Conservation (phyloP, 2,888 invertebrate species). For the Pandemis heparana region DNA sequence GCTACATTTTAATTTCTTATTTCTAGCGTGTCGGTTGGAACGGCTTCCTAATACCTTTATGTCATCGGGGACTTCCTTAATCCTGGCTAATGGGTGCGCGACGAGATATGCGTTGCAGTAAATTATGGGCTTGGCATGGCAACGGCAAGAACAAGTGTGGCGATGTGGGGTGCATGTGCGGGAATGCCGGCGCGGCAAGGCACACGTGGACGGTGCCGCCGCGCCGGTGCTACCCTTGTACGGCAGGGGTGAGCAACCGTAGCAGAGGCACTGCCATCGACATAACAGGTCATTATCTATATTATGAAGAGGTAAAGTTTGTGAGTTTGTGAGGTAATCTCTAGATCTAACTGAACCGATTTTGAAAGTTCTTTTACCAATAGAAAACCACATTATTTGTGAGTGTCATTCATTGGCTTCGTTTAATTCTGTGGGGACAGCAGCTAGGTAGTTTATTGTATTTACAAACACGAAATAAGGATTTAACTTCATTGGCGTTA, state of each 20-base stretch:
- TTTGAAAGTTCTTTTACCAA: too few relatives aligned
- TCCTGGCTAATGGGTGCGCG: conserved; percentile 74
- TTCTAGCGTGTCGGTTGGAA: conserved; percentile 32
- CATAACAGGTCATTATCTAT: too few relatives aligned
- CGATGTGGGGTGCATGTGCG: conserved; percentile 52
- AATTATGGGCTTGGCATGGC: conserved; percentile 69
- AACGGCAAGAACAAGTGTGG: conserved; percentile 61
- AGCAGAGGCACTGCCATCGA: too few relatives aligned
- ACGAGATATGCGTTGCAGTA: conserved; percentile 70
- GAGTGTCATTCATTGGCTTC: too few relatives aligned
- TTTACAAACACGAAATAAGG: background rate
- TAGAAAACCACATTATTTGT: too few relatives aligned
- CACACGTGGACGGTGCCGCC: conserved; percentile 59
- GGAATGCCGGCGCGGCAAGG: conserved; percentile 45
- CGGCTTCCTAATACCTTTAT: conserved; percentile 70
- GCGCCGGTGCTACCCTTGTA: conserved; percentile 49
- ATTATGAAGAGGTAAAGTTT: too few relatives aligned
- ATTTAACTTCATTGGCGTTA: background rate
- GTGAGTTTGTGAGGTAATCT: too few relatives aligned
- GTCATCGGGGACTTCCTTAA: conserved; percentile 75
- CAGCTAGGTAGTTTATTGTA: background rate
- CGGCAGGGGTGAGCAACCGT: conserved; percentile 70
- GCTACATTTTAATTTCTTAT: conserved; percentile 34
- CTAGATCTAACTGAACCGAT: too few relatives aligned
- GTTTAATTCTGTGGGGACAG: conserved; percentile 31